Percentiles rank a stretch among this genome's conserved stretches.
phyloP scores from a whole-genome alignment of 2,888 invertebrate species.

The Dryadula phaetusa region DNA sequence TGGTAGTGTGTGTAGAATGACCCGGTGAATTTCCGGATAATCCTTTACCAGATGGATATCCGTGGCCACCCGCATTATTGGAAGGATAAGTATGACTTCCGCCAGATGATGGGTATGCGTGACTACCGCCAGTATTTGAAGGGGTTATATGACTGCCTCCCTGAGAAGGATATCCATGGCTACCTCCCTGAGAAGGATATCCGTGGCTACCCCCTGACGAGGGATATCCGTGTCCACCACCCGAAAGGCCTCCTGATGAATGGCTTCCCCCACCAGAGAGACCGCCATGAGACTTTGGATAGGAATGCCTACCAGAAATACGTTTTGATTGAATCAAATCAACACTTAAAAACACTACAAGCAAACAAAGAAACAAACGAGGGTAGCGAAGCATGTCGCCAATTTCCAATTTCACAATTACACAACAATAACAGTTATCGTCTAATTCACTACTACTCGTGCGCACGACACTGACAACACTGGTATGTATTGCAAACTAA shows the following conservation, averaged over 20 bases:
- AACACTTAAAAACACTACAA: conserved; percentile 57
- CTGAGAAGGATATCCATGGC: conserved; percentile 50
- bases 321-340: conserved; percentile 52
- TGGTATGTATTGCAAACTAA: not conserved
- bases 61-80: conserved; percentile 44
- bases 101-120: conserved; percentile 51
- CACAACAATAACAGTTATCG: conserved; percentile 21
- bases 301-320: conserved; percentile 51
- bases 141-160: conserved; percentile 48
- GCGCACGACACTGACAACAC: conserved; percentile 48
- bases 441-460: conserved; percentile 44
- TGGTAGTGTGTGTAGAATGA: conserved; percentile 50
- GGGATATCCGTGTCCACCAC: conserved; percentile 50
- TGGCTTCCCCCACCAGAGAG: conserved; percentile 55
- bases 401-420: conserved; percentile 37
- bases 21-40: conserved; percentile 49
- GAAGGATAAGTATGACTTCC: conserved; percentile 52
- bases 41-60: conserved; percentile 51
- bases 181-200: conserved; percentile 60
- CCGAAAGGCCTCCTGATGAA: conserved; percentile 57
- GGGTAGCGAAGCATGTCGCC: conserved; percentile 48
- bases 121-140: conserved; percentile 45
- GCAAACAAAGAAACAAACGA: conserved; percentile 59
- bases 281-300: conserved; percentile 53
- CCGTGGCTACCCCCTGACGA: conserved; percentile 46